Evolutionary conservation across 2,797 vertebrate species (phyloP).

Genomic region (Esox masquinongy): DNA sequence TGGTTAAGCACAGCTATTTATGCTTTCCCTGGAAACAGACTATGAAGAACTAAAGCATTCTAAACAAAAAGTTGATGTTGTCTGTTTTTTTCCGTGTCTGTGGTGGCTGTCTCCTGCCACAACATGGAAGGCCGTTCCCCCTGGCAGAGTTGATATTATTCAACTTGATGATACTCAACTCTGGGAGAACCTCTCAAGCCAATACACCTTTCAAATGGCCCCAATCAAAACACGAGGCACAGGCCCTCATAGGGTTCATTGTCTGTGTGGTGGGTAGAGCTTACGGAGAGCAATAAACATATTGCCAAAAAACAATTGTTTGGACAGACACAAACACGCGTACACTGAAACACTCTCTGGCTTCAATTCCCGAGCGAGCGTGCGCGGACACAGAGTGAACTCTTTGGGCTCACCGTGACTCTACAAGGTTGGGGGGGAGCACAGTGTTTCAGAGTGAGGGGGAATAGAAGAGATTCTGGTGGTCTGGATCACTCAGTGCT

Average conservation of each 20-base stretch:
- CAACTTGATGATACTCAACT: constrained; percentile 42
- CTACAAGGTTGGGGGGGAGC: constrained; percentile 29
- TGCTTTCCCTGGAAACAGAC: constrained; percentile 61
- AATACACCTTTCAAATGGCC: constrained; percentile 31
- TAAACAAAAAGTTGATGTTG: constrained; percentile 48
- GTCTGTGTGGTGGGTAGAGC: constrained; percentile 52
- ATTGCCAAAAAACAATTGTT: constrained; percentile 45
- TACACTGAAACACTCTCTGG: not conserved
- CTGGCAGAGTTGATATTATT: constrained; percentile 32
- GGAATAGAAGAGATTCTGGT: constrained; percentile 50
- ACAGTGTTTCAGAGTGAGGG: constrained; percentile 40
- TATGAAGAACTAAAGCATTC: constrained; percentile 64
- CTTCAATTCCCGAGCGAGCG: too few species aligned
- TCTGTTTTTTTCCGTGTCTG: constrained; percentile 46
- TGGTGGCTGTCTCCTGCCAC: constrained; percentile 38
- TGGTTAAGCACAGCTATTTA: constrained; percentile 69
- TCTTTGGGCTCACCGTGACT: constrained; percentile 34
- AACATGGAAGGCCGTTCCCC: constrained; percentile 24
- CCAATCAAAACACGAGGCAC: constrained; percentile 51
- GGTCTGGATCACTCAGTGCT: constrained; percentile 47
- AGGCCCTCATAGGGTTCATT: constrained; percentile 46
- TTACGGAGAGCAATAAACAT: constrained; percentile 51
- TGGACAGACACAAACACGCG: constrained; percentile 39
- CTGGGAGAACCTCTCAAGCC: constrained; percentile 60
- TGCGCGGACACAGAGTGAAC: constrained; percentile 52